These are phyloP conservation scores for Lithophane leautieri DNA, from an alignment of 2,888 invertebrate genomes.

Conservation along the genomic window DNA sequence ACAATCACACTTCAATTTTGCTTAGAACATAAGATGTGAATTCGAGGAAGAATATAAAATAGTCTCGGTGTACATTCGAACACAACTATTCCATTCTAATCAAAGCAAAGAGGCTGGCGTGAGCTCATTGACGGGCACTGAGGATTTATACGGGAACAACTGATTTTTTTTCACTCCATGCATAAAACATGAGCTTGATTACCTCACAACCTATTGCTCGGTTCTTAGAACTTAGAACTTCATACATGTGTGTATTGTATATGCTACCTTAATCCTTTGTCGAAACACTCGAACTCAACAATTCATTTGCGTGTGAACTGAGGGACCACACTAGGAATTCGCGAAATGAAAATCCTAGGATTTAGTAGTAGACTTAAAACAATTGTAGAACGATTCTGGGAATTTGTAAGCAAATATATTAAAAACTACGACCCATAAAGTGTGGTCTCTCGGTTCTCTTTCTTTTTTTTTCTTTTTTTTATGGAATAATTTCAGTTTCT, in stretches of 20 bases:
- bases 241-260: conserved; percentile 24
- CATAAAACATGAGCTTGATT: conserved; percentile 63
- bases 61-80: conserved; percentile 16
- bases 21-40: conserved; percentile 1
- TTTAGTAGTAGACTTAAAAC: no score
- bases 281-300: conserved; percentile 23
- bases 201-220: conserved; percentile 48
- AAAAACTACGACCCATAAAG: no score
- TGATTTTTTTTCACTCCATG: conserved; percentile 51
- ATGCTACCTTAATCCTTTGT: conserved; percentile 21
- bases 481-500: no score
- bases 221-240: conserved; percentile 37
- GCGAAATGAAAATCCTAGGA: no score
- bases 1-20: neutral
- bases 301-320: no score
- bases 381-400: no score
- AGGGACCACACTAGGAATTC: no score
- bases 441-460: no score
- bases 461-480: no score
- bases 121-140: conserved; percentile 33
- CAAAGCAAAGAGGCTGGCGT: conserved; percentile 34
- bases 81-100: conserved; percentile 52
- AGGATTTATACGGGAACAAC: conserved; percentile 27
- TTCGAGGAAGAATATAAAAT: conserved; percentile 16
- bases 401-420: no score